These are phyloP conservation scores for Anthopleura xanthogrammica DNA, from an alignment of 92 coral and sea anemone species.

Conservation along the genomic window DNA sequence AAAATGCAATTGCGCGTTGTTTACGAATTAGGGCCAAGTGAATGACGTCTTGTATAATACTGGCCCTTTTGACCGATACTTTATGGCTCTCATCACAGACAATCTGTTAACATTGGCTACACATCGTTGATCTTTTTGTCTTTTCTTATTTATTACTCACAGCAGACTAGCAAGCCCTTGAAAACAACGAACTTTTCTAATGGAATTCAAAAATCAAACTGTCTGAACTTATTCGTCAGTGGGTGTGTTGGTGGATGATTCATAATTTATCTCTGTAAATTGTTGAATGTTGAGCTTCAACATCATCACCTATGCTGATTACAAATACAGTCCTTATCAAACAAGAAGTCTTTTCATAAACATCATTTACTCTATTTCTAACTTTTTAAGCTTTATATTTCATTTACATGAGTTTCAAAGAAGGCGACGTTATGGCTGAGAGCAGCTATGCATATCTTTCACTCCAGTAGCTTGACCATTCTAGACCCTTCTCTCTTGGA, in stretches of 20 bases:
- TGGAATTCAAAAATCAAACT: background rate
- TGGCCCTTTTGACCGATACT: slow-evolving; percentile 2
- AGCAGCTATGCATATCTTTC: slow-evolving; percentile 7
- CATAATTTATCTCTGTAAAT: background rate
- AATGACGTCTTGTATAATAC: slow-evolving; percentile 9
- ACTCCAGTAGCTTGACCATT: background rate
- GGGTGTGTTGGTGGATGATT: slow-evolving; percentile 1
- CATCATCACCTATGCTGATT: background rate
- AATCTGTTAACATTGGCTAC: background rate
- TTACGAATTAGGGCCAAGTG: slow-evolving; percentile 22
- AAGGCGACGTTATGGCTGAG: slow-evolving; percentile 11
- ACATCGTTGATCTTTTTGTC: background rate
- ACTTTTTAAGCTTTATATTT: background rate
- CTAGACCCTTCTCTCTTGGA: background rate
- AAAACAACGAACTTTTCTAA: background rate
- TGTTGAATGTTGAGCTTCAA: background rate
- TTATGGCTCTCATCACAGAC: background rate
- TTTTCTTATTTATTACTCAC: background rate
- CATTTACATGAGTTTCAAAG: background rate
- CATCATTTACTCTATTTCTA: background rate
- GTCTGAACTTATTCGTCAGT: background rate
- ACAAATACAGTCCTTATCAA: background rate
- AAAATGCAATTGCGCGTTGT: slow-evolving; percentile 20
- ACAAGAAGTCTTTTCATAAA: background rate
- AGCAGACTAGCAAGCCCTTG: background rate